These are phyloP conservation scores for Tenualosa ilisha DNA, from an alignment of 2,797 vertebrate species.

Conservation along the genomic window DNA sequence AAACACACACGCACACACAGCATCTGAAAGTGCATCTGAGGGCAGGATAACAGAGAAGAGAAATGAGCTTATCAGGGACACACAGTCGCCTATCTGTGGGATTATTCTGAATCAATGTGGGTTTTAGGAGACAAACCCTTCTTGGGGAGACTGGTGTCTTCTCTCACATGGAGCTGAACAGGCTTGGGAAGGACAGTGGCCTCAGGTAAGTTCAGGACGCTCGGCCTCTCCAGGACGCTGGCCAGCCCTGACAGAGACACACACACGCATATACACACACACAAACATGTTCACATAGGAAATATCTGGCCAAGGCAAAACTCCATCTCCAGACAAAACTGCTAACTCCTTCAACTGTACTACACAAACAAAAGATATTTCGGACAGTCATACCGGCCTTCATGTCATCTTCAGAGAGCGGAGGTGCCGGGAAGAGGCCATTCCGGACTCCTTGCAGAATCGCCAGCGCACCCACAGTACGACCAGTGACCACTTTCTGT, in stretches of 20 bases:
- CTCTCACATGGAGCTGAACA: conserved; percentile 59
- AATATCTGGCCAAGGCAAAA: not conserved
- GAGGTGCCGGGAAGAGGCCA: conserved; percentile 51
- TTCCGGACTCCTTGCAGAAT: conserved; percentile 52
- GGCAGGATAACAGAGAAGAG: not conserved
- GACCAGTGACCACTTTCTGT: conserved; percentile 63
- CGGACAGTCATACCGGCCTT: conserved; percentile 69
- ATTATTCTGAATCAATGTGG: conserved; percentile 1
- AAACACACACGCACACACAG: not conserved
- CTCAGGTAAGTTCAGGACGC: conserved; percentile 61
- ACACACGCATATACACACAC: conserved; percentile 4
- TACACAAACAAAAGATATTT: not conserved
- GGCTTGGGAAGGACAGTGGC: conserved; percentile 61
- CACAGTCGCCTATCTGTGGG: not conserved
- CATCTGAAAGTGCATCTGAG: not conserved
- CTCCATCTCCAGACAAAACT: not conserved
- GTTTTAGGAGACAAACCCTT: conserved; percentile 53
- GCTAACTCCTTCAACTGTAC: not conserved
- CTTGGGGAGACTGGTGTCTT: conserved; percentile 48
- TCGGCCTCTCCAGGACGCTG: conserved; percentile 62
- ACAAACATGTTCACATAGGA: not conserved
- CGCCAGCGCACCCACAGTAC: conserved; percentile 50
- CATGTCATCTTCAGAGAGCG: conserved; percentile 59
- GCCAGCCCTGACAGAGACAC: conserved; percentile 58
- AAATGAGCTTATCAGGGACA: too few species aligned